These are phyloP conservation scores for Pedionomus torquatus DNA, from an alignment of 2,113 vertebrate genomes.

Conservation along the genomic window DNA sequence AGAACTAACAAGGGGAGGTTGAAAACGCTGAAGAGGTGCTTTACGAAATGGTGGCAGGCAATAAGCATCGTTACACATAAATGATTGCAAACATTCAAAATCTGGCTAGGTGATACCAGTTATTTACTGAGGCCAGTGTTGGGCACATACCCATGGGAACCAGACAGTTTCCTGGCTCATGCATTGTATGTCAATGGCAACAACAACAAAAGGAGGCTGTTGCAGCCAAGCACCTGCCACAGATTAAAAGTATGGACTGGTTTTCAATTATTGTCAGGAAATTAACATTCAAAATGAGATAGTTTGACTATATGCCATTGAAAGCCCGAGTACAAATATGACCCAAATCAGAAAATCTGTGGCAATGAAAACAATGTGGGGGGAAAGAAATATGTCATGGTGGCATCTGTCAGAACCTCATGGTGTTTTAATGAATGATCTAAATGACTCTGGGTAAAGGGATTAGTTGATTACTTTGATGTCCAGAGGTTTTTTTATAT, in stretches of 20 bases:
- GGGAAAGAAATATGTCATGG: background rate
- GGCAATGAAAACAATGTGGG: slow-evolving; percentile 39
- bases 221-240: slow-evolving; percentile 19
- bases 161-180: background rate
- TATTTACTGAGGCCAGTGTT: background rate
- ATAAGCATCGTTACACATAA: background rate
- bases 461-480: slow-evolving; percentile 45
- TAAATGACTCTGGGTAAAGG: background rate
- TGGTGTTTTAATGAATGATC: slow-evolving; percentile 41
- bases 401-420: slow-evolving; percentile 7
- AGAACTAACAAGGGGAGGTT: background rate
- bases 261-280: slow-evolving; percentile 54
- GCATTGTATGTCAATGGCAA: background rate
- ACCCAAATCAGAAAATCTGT: slow-evolving; percentile 19
- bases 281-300: slow-evolving; percentile 38
- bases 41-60: background rate
- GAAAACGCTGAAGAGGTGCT: background rate
- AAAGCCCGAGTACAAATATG: slow-evolving; percentile 53
- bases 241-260: slow-evolving; percentile 30
- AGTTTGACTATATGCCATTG: slow-evolving; percentile 19
- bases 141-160: background rate
- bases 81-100: slow-evolving; percentile 17
- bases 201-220: background rate
- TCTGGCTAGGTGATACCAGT: slow-evolving; percentile 14
- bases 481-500: slow-evolving; percentile 23